Evolutionary conservation across 2,888 invertebrate genomes (phyloP), one percentile per base, ranked within the genome.

Genomic region (Mesorhabditis spiculigera): DNA sequence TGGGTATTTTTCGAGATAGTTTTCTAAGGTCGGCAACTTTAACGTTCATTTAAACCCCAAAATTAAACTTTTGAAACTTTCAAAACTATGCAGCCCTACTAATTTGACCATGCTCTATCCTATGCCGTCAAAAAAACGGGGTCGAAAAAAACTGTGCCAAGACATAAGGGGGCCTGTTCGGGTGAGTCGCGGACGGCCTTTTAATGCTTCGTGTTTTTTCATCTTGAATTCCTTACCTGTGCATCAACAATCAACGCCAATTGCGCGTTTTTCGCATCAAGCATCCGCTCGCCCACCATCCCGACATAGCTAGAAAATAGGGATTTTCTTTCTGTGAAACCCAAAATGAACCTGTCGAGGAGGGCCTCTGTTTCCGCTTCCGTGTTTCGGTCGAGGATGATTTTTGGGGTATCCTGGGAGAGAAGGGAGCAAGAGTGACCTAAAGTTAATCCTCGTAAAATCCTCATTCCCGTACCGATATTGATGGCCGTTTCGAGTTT

Each of bases 401-500:
- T 89, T 69, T 95, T 89, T 79, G 93, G 93, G 92, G 94, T 95
- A 81, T 91, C 90, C 85, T 92, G 90, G 71, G 91, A 90, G 72
- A 97, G 91, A 77, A 97, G 90, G 72, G 90, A 90, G 85, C 94
- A 94, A 0, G 96, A 95, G 88, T 95, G 93, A 65, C 95, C 88
- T 88, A 81, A 28, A 13, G 28, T 63, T 16, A 13, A 13, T 63
- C n/a, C 13, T 8, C 63, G 8, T 16, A 13, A 28, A 16, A 10
- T 28, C 28, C n/a, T 63, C n/a, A 16, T 13, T 16, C n/a, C n/a
- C 65, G 13, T 61, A 68, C 73, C 76, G 44, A 76, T 97, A 88
- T 98, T 98, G 83, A 97, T 95, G 80, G 97, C 97, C 41, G 97
- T 98, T 89, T 98, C 97, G 88, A 96, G 95, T 87, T 97, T 97